These are phyloP conservation scores for Pollachius pollachius DNA, from an alignment of 2,113 vertebrate genomes.

Conservation along the genomic window DNA sequence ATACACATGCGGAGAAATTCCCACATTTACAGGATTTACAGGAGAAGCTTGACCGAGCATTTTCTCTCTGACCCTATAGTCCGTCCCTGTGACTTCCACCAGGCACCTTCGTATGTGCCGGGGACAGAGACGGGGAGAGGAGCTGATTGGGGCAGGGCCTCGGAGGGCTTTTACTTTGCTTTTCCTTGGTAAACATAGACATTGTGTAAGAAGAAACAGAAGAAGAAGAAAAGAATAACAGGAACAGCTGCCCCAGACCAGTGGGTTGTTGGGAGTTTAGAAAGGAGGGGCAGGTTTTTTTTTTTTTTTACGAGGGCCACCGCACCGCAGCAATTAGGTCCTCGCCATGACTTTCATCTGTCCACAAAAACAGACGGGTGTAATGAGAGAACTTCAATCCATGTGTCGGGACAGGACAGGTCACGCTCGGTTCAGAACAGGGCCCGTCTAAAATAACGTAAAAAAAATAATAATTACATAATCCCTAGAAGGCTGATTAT, in stretches of 20 bases:
- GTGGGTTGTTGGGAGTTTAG: conserved; percentile 52
- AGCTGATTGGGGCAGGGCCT: conserved; percentile 39
- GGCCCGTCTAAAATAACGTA: not conserved
- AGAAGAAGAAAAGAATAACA: conserved; percentile 64
- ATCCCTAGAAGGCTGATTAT: too few relatives aligned
- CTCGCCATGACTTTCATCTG: conserved; percentile 71
- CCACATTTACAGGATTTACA: conserved; percentile 38
- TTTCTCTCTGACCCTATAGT: conserved; percentile 38
- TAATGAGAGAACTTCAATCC: conserved; percentile 17
- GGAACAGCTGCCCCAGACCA: conserved; percentile 50
- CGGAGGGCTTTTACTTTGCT: conserved; percentile 30
- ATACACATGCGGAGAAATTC: conserved; percentile 36
- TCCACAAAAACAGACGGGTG: conserved; percentile 54
- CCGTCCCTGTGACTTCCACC: conserved; percentile 55
- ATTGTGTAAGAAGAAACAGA: conserved; percentile 47
- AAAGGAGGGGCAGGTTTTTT: conserved; percentile 59
- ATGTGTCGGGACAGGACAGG: conserved; percentile 34
- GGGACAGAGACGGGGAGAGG: conserved; percentile 20
- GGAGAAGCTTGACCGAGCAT: conserved; percentile 36
- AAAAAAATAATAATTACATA: not conserved
- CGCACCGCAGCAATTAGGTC: conserved; percentile 75
- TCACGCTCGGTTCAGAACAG: conserved; percentile 7
- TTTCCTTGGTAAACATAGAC: conserved; percentile 61
- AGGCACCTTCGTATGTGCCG: not conserved
- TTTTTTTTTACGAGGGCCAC: conserved; percentile 56